Evolutionary conservation across 2,113 vertebrate species (phyloP).

Genomic region (Pterocles burchelli): DNA sequence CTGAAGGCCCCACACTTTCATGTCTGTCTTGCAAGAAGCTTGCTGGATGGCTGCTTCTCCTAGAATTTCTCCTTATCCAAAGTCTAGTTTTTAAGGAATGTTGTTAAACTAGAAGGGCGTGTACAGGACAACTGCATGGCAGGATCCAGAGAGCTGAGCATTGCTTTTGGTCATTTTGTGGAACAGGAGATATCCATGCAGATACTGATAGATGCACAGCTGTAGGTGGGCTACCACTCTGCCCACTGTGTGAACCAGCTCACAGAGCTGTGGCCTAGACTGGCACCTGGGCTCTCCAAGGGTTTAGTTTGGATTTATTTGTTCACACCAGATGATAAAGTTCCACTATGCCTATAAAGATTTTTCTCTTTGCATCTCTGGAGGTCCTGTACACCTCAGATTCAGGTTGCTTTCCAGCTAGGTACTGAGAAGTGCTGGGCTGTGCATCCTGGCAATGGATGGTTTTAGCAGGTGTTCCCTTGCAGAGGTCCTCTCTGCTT

Average conservation of each 20-base stretch:
- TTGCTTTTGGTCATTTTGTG: background rate
- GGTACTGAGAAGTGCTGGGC: background rate
- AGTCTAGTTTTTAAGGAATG: background rate
- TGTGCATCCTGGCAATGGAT: background rate
- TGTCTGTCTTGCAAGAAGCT: slow-evolving; percentile 33
- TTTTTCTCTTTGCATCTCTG: background rate
- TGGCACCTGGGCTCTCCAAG: background rate
- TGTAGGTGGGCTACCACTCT: background rate
- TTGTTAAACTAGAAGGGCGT: slow-evolving; percentile 1
- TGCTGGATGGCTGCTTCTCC: slow-evolving; percentile 4
- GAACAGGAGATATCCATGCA: background rate
- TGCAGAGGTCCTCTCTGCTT: background rate
- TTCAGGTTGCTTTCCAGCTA: background rate
- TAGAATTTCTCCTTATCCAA: background rate
- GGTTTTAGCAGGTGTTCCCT: background rate
- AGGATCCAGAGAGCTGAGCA: background rate
- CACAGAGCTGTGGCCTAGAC: background rate
- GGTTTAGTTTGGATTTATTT: background rate
- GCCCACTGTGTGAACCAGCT: background rate
- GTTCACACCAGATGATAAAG: background rate
- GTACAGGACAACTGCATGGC: background rate
- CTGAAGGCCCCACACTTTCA: background rate
- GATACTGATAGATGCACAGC: background rate
- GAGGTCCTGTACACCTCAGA: background rate
- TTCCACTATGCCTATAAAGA: background rate